Evolutionary conservation across 1,140 invertebrate species (phyloP), one percentile per base, ranked within the genome.

Genomic region (Patella vulgata): DNA sequence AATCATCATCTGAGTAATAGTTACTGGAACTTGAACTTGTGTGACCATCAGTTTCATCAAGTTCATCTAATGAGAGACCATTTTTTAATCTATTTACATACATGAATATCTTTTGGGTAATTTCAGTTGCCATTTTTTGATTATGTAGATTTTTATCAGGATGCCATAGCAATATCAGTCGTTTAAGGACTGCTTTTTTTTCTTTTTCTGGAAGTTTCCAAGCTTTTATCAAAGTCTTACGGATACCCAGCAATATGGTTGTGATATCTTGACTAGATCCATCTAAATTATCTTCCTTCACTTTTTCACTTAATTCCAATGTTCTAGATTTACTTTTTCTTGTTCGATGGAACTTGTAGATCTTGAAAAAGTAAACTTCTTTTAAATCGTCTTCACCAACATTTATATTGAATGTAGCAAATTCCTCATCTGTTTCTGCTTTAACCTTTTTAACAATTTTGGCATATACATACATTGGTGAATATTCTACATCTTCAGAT

Each of bases 91-190:
- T 54, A 2, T 42, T 21, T 17, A 74, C 46, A 5, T 67, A 46
- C 27, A 39, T 46, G 19, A 63, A 50, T 19, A 78, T 76, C 46
- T 56, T 65, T 30, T 81, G 69, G 25, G 70, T 78, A 5, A 81
- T 63, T 36, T 70, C 59, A 1, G 64, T 76, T 23, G 73, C 68
- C 30, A 77, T 59, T 8, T 68, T 48, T 69, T 77, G 66, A 46
- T 75, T 66, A 1, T 66, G 75, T 23, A 46, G 51, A 63, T 83
- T 82, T 69, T 78, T 80, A 56, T 83, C 81, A 52, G 81, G 81
- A 68, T 83, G 80, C 78, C 78, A 82, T 55, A 77, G 71, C 19
- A 77, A 61, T 14, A 80, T 46, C 1, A 82, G 36, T 43, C 79
- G 58, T 59, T 80, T 79, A 14, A 78, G 63, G 23, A 79, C 69